Conservation (phyloP, 1,140 invertebrate species). For the Drosophila funebris region DNA sequence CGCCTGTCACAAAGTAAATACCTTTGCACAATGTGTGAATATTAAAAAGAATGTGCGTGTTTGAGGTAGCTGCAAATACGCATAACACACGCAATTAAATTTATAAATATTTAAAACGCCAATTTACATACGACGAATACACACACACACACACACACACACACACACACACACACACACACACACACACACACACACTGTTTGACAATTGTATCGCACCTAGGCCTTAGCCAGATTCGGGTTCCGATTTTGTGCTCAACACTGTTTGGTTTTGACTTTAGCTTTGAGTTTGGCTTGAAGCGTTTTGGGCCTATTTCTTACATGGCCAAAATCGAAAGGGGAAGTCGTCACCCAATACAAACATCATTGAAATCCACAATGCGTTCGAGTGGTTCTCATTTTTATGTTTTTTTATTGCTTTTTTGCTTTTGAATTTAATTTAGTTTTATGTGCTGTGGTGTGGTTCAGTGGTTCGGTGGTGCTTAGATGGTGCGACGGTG, state of each 20-base stretch:
- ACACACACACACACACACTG: slow-evolving; percentile 4
- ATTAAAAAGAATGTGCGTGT: slow-evolving; percentile 67
- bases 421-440: slow-evolving; percentile 68
- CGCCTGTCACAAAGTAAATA: slow-evolving; percentile 21
- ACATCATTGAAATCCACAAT: slow-evolving; percentile 54
- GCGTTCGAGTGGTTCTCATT: slow-evolving; percentile 70
- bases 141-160: slow-evolving; percentile 13
- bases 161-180: slow-evolving; percentile 3
- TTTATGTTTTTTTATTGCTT: slow-evolving; percentile 60
- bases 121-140: slow-evolving; percentile 67
- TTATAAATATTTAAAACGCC: slow-evolving; percentile 77
- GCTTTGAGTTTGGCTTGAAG: background rate
- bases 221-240: slow-evolving; percentile 12
- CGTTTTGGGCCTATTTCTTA: slow-evolving; percentile 13
- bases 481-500: background rate
- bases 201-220: slow-evolving; percentile 1
- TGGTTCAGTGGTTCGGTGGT: slow-evolving; percentile 19
- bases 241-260: slow-evolving; percentile 3
- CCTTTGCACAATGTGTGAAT: slow-evolving; percentile 62
- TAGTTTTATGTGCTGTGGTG: slow-evolving; percentile 63
- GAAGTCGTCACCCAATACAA: slow-evolving; percentile 53
- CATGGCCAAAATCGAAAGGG: slow-evolving; percentile 63
- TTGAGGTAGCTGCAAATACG: slow-evolving; percentile 70
- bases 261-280: slow-evolving; percentile 15
- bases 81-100: slow-evolving; percentile 77